phyloP scores from a whole-genome alignment of 2,797 vertebrate species.

The Meda fulgida region DNA sequence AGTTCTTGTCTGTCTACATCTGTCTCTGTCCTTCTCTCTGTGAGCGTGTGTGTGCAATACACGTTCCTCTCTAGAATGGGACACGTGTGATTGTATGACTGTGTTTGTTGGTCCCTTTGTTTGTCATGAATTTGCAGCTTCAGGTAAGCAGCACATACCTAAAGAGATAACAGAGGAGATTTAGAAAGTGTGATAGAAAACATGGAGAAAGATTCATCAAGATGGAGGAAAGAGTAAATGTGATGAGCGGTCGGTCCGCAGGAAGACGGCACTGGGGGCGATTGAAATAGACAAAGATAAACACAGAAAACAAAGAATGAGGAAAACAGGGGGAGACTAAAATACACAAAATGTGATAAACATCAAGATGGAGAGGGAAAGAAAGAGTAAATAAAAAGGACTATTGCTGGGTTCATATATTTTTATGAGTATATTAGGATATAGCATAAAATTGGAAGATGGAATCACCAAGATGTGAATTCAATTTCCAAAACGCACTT shows the following conservation, averaged over 20 bases:
- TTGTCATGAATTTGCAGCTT: constrained; percentile 73
- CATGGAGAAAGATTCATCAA: constrained; percentile 22
- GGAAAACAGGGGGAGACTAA: constrained; percentile 58
- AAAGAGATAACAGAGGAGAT: constrained; percentile 8
- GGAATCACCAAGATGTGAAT: background rate
- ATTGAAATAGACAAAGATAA: constrained; percentile 8
- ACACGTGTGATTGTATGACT: constrained; percentile 32
- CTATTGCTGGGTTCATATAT: background rate
- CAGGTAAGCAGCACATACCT: constrained; percentile 53
- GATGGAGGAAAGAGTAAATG: constrained; percentile 18
- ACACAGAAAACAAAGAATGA: constrained; percentile 37
- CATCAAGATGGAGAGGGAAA: background rate
- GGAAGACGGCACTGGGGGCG: background rate
- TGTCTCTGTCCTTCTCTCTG: constrained; percentile 45
- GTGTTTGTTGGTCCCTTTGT: constrained; percentile 69
- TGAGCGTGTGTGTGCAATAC: constrained; percentile 54
- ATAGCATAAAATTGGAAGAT: background rate
- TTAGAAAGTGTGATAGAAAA: background rate
- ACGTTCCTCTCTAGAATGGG: background rate
- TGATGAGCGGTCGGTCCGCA: background rate
- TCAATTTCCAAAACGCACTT: background rate
- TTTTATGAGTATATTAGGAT: background rate
- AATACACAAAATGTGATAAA: constrained; percentile 49
- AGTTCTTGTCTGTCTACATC: constrained; percentile 25
- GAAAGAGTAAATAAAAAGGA: constrained; percentile 46